These are phyloP conservation scores for Poeciliopsis occidentalis DNA, from an alignment of 2,113 vertebrate genomes.

Conservation along the genomic window DNA sequence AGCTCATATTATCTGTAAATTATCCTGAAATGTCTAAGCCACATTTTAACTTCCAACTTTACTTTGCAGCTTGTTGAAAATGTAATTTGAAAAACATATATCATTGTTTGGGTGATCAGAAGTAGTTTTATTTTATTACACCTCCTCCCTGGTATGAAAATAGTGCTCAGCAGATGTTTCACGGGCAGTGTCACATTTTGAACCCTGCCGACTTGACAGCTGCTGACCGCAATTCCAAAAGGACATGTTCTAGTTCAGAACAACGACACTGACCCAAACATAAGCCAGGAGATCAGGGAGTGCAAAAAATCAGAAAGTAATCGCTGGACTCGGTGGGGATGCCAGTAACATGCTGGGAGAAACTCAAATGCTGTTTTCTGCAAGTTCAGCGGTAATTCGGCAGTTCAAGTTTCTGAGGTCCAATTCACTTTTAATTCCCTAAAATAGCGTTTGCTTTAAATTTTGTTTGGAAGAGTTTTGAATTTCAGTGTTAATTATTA, in stretches of 20 bases:
- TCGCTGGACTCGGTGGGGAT: slow-evolving; percentile 17
- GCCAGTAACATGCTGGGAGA: slow-evolving; percentile 32
- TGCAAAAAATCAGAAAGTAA: slow-evolving; percentile 55
- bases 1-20: too few species aligned
- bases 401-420: slow-evolving; percentile 22
- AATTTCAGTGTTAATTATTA: not conserved
- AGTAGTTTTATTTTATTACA: not conserved
- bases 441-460: slow-evolving; percentile 22
- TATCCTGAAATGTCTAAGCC: not conserved
- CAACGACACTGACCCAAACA: slow-evolving; percentile 65
- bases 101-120: slow-evolving; percentile 14
- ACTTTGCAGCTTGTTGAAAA: slow-evolving; percentile 23
- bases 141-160: slow-evolving; percentile 36
- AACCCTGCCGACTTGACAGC: slow-evolving; percentile 69
- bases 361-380: slow-evolving; percentile 18
- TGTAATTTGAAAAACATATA: slow-evolving; percentile 22
- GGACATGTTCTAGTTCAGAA: slow-evolving; percentile 67
- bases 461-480: not conserved
- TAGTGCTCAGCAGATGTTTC: slow-evolving; percentile 70
- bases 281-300: slow-evolving; percentile 63
- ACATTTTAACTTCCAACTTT: not conserved
- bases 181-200: slow-evolving; percentile 54
- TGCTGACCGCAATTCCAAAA: slow-evolving; percentile 77
- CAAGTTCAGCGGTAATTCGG: slow-evolving; percentile 33
- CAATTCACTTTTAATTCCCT: slow-evolving; percentile 2